Conservation (phyloP, 2,797 vertebrate species). For the Pantherophis alleghaniensis region DNA sequence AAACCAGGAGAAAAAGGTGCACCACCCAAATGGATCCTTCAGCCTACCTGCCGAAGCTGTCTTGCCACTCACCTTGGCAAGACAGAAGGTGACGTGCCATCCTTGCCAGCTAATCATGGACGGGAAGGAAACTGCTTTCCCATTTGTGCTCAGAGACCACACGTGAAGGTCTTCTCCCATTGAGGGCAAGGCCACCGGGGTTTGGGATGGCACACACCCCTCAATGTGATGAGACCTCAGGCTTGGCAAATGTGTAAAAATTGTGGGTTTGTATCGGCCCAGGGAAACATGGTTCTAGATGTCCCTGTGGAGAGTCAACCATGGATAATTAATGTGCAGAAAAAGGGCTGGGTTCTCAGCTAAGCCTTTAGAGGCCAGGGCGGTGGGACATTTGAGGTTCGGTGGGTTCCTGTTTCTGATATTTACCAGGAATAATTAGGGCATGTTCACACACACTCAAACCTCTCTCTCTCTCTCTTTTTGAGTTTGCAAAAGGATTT, state of each 20-base stretch:
- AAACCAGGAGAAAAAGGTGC: neutral
- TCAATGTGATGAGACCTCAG: neutral
- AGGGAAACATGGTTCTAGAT: neutral
- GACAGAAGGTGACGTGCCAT: too few species aligned
- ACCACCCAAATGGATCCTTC: neutral
- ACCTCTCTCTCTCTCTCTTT: neutral
- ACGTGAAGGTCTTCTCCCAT: neutral
- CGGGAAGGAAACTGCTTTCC: neutral
- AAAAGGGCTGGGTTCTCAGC: neutral
- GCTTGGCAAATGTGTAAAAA: neutral
- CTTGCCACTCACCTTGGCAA: neutral
- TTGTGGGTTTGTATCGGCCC: neutral
- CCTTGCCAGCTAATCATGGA: neutral
- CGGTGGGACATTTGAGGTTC: fast-evolving
- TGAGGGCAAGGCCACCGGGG: neutral
- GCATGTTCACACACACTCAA: neutral
- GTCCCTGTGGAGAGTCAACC: neutral
- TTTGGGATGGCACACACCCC: too few species aligned
- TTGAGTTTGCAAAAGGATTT: neutral
- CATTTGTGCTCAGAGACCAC: neutral
- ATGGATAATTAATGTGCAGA: neutral
- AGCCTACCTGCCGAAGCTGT: neutral
- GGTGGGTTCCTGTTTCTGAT: too few species aligned
- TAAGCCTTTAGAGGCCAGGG: neutral
- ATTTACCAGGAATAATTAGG: neutral